Evolutionary conservation across 2,113 vertebrate genomes (phyloP), one percentile per base, ranked within the genome.

Genomic region (Colaptes auratus): DNA sequence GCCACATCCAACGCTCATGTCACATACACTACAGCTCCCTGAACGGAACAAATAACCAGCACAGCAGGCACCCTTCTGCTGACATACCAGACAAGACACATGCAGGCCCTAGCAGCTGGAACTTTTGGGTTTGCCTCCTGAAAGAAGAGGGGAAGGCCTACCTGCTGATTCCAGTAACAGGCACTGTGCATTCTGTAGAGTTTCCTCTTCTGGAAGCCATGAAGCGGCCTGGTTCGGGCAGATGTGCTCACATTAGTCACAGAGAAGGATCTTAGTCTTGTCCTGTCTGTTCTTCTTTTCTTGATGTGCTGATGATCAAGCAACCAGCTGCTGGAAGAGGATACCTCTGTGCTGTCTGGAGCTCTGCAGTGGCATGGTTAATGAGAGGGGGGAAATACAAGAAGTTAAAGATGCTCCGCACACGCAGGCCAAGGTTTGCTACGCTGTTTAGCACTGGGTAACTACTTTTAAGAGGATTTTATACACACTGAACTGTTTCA

Each of bases 191-290:
- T 85, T 96, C 96, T 90, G 96, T 99, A 99, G 81, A 99, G 98
- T 78, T 97, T 98, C 86, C 98, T 98, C 92, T 98, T 99, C 96
- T 98, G 98, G 96, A 98, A 98, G 58, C 97, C 97, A n/a, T 98
- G 97, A 81, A 99, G 98, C 2, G 99, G 98, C 83, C 98, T 98
- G 17, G 99, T 99, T 50, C 99, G 98, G 72, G 99, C 99, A 86
- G 98, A 98, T 46, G 98, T 97, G 44, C 96, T 98, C 31, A 96
- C 97, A 16, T 77, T 44, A 58, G 97, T 95, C 72, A 97, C 52
- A 52, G 98, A 96, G 58, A 97, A 90, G 89, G 97, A 95, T 72
- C 93, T 97, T 79, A 97, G 66, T 80, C 96, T 98, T 75, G 95
- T 96, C 66, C 95, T 97, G 33, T 97, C 97, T 92, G 96, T 97